phyloP scores from a whole-genome alignment of 1,140 invertebrate species.

The Eurytemora carolleeae region DNA sequence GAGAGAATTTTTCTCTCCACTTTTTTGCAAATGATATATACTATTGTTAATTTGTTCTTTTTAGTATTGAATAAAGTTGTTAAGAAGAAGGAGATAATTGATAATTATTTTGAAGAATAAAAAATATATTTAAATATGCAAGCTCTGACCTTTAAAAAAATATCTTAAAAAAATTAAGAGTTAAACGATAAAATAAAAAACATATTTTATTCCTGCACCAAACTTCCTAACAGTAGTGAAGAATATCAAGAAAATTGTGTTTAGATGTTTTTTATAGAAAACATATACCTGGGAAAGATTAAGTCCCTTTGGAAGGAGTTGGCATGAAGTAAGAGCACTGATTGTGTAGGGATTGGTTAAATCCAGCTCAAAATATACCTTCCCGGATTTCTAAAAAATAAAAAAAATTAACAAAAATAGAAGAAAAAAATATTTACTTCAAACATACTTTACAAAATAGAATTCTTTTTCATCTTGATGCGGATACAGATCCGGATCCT shows the following conservation, averaged over 20 bases:
- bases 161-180: too few relatives aligned
- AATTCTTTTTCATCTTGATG: not conserved
- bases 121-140: too few relatives aligned
- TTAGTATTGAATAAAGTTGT: too few relatives aligned
- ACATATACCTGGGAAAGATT: not conserved
- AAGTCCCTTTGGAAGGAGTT: conserved; percentile 28
- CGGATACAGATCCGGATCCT: not conserved
- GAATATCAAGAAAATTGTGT: not conserved
- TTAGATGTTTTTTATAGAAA: not conserved
- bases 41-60: too few relatives aligned
- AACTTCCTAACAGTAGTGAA: not conserved
- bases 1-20: too few relatives aligned
- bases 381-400: conserved; percentile 22
- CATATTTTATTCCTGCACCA: too few relatives aligned
- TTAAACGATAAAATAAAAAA: too few relatives aligned
- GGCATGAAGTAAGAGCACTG: conserved; percentile 30
- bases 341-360: conserved; percentile 31
- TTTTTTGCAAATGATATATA: too few relatives aligned
- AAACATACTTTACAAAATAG: not conserved
- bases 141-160: too few relatives aligned
- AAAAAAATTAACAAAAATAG: not conserved
- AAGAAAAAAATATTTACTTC: not conserved
- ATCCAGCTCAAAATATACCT: conserved; percentile 36
- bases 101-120: too few relatives aligned
- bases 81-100: too few relatives aligned